Evolutionary conservation across 1,140 invertebrate species (phyloP).

Genomic region (Hesperophylax magnus): DNA sequence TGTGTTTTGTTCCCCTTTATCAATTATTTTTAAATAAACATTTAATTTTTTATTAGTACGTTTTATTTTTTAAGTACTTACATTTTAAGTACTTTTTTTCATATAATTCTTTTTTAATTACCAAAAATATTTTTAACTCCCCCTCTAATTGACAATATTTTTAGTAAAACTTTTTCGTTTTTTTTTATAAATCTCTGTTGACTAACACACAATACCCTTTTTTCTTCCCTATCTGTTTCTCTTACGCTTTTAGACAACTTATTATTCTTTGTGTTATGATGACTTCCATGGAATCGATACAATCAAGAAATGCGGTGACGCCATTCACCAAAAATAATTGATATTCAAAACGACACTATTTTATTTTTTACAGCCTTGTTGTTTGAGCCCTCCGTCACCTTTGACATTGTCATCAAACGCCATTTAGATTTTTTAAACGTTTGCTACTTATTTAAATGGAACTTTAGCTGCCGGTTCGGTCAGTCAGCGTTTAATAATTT

Average conservation of each 20-base stretch:
- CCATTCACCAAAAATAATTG: no score
- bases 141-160: no score
- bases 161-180: no score
- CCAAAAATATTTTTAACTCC: no score
- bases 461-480: no score
- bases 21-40: no score
- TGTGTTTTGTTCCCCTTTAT: no score
- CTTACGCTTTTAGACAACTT: slow-evolving; percentile 20
- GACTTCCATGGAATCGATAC: not conserved
- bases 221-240: not conserved
- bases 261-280: slow-evolving; percentile 5
- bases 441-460: not conserved
- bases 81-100: no score
- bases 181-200: slow-evolving; percentile 7
- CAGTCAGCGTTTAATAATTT: not conserved
- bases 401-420: not conserved
- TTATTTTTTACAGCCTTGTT: not conserved
- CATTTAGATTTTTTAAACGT: not conserved
- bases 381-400: not conserved
- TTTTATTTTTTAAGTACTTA: no score
- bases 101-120: no score
- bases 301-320: slow-evolving; percentile 17
- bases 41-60: no score
- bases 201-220: slow-evolving; percentile 3
- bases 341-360: not conserved